Conservation (phyloP, 2,888 invertebrate species). For the Tipula lateralis region DNA sequence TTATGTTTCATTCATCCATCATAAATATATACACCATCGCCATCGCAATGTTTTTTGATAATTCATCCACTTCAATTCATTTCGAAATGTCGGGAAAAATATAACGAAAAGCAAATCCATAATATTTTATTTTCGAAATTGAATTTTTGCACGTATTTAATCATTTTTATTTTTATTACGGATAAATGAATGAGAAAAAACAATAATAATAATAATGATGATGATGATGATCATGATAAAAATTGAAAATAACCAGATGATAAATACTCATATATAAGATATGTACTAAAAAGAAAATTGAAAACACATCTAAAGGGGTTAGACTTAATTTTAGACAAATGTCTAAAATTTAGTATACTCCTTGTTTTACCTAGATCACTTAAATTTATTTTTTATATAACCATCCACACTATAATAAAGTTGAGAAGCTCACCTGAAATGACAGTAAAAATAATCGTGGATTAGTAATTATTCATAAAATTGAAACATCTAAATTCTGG, state of each 20-base stretch:
- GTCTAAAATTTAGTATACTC: too few species aligned
- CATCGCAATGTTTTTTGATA: not conserved
- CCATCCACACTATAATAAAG: not conserved
- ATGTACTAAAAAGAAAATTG: not conserved
- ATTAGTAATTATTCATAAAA: not conserved
- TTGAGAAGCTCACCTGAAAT: constrained; percentile 24
- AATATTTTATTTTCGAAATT: not conserved
- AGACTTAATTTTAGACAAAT: not conserved
- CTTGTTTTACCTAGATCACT: too few species aligned
- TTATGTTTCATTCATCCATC: not conserved
- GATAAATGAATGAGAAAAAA: not conserved
- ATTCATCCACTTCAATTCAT: not conserved
- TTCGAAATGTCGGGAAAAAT: not conserved
- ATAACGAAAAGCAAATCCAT: not conserved
- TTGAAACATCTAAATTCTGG: too few species aligned
- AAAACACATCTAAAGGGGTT: not conserved
- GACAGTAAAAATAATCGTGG: not conserved
- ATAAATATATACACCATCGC: not conserved
- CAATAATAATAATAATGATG: not conserved
- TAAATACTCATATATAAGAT: not conserved
- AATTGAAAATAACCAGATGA: not conserved
- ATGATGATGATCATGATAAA: constrained; percentile 19
- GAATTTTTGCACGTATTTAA: constrained; percentile 24
- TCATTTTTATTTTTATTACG: constrained; percentile 12
- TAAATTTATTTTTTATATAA: too few species aligned